Conservation (phyloP, 2,797 vertebrate species). For the Helicolenus hilgendorfi region DNA sequence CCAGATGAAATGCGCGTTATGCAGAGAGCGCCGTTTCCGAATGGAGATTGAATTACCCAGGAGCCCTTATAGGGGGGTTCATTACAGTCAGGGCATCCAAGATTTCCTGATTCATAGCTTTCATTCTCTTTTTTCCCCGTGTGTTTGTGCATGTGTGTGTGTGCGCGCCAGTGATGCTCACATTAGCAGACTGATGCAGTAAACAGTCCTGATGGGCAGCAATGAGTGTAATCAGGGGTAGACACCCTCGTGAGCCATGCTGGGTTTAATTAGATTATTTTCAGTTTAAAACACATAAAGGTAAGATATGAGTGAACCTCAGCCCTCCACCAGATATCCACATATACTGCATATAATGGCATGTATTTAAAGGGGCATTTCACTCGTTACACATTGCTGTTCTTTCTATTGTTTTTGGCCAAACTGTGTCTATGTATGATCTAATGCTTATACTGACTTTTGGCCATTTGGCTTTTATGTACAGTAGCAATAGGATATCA, state of each 20-base stretch:
- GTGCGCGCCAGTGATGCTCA: constrained; percentile 18
- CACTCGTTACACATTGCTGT: background rate
- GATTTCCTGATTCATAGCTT: constrained; percentile 66
- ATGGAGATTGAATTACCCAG: constrained; percentile 78
- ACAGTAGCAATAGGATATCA: background rate
- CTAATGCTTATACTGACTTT: background rate
- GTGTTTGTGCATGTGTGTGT: constrained; percentile 13
- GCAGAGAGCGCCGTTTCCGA: constrained; percentile 58
- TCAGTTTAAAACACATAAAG: constrained; percentile 62
- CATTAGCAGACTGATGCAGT: constrained; percentile 56
- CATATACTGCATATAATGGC: background rate
- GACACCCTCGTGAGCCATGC: constrained; percentile 56
- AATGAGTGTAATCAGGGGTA: constrained; percentile 64
- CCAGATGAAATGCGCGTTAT: constrained; percentile 67
- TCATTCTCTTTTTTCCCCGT: background rate
- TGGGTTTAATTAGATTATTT: constrained; percentile 75
- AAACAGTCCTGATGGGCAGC: constrained; percentile 72
- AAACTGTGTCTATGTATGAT: background rate
- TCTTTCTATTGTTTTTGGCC: background rate
- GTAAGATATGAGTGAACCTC: constrained; percentile 44
- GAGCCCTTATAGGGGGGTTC: constrained; percentile 60
- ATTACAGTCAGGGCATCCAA: constrained; percentile 60
- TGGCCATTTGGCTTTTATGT: background rate
- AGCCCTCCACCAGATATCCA: background rate
- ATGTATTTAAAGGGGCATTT: background rate